Evolutionary conservation across 2,113 vertebrate species (phyloP).

Genomic region (Hippotragus niger): DNA sequence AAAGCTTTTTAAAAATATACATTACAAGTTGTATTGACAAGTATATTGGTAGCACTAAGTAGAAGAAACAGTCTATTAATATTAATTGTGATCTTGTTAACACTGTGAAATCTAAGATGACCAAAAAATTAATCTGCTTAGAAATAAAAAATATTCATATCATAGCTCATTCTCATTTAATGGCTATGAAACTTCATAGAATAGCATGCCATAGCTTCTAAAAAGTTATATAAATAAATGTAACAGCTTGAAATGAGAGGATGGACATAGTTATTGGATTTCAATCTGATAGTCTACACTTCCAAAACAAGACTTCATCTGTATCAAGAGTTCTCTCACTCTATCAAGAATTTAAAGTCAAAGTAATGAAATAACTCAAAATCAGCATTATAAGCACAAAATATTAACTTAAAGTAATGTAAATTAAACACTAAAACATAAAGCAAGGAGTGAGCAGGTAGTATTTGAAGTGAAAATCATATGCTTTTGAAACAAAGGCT

Average conservation of each 20-base stretch:
- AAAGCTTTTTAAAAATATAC: neutral
- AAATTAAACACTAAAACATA: neutral
- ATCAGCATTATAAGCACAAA: neutral
- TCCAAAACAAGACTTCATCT: neutral
- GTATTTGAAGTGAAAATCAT: neutral
- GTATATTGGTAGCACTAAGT: neutral
- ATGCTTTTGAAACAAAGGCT: neutral
- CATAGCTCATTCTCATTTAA: neutral
- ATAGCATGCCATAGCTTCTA: neutral
- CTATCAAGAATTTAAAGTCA: neutral
- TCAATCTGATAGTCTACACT: neutral
- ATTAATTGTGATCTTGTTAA: neutral
- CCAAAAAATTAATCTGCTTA: neutral
- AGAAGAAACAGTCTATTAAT: neutral
- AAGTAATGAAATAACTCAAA: neutral
- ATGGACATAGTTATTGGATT: neutral
- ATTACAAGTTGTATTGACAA: neutral
- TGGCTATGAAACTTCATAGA: neutral
- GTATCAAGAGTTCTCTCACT: neutral
- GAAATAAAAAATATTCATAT: neutral
- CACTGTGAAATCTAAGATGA: neutral
- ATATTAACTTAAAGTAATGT: neutral
- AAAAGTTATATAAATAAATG: neutral
- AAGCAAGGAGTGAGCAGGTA: neutral
- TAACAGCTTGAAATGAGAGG: neutral